phyloP scores from a whole-genome alignment of 2,113 vertebrate species.

The Stegastes partitus region DNA sequence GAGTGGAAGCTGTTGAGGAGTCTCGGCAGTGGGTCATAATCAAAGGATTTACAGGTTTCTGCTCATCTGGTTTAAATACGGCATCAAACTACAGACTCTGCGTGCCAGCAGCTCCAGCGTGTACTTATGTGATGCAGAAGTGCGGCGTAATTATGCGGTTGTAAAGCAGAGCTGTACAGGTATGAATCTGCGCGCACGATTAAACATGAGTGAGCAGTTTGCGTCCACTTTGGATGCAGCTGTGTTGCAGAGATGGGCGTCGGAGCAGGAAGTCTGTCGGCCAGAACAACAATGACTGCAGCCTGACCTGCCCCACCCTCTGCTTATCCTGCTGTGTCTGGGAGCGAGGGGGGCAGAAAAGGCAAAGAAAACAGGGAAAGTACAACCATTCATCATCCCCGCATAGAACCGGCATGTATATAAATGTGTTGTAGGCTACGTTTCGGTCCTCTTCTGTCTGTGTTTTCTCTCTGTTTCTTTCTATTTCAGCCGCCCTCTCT shows the following conservation, averaged over 20 bases:
- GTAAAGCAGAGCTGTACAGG: conserved; percentile 9
- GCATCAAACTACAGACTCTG: conserved; percentile 34
- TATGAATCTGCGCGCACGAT: conserved; percentile 10
- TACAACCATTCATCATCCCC: conserved; percentile 45
- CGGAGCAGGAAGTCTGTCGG: conserved; percentile 84
- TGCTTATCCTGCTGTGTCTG: conserved; percentile 45
- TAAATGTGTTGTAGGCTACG: background rate
- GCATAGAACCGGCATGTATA: conserved; percentile 23
- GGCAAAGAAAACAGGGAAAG: conserved; percentile 57
- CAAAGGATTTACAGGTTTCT: conserved; percentile 57
- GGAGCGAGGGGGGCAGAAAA: conserved; percentile 36
- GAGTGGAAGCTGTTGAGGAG: conserved; percentile 23
- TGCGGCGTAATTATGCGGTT: conserved; percentile 20
- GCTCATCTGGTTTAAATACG: conserved; percentile 63
- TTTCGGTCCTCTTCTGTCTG: conserved; percentile 7
- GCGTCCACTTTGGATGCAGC: conserved; percentile 60
- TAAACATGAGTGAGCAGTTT: conserved; percentile 38
- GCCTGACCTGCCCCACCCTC: conserved; percentile 81
- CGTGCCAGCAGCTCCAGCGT: background rate
- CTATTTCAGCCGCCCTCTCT: background rate
- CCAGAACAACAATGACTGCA: conserved; percentile 84
- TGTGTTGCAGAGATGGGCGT: conserved; percentile 77
- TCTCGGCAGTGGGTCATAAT: conserved; percentile 34
- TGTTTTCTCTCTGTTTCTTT: background rate
- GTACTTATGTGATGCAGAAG: background rate